Evolutionary conservation across 2,888 invertebrate genomes (phyloP).

Genomic region (Chydorus sphaericus): DNA sequence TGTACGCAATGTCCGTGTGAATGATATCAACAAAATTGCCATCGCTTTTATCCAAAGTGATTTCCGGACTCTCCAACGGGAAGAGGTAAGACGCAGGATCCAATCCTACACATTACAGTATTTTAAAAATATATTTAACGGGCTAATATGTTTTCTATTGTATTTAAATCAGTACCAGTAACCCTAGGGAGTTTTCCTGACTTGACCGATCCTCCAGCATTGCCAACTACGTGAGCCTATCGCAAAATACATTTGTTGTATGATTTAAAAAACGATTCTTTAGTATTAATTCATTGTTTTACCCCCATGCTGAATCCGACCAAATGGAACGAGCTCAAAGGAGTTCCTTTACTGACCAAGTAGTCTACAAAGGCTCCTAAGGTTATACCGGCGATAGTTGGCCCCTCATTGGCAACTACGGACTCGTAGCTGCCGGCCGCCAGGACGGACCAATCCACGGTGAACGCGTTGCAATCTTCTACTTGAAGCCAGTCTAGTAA

Average conservation of each 20-base stretch:
- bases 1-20: constrained; percentile 49
- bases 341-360: constrained; percentile 16
- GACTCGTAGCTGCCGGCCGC: constrained; percentile 49
- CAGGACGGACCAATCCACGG: constrained; percentile 40
- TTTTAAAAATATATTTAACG: background rate
- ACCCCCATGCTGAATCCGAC: constrained; percentile 46
- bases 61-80: too few species aligned
- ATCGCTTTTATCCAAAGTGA: constrained; percentile 46
- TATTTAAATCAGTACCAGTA: constrained; percentile 6
- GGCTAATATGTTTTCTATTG: background rate
- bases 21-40: constrained; percentile 53
- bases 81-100: too few species aligned
- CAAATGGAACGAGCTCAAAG: constrained; percentile 23
- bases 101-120: background rate
- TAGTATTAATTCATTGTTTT: background rate
- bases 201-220: constrained; percentile 33
- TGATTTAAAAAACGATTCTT: background rate
- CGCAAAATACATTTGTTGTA: too few species aligned
- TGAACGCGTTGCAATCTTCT: constrained; percentile 41
- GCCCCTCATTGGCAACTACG: constrained; percentile 40
- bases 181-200: constrained; percentile 8
- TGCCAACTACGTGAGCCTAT: constrained; percentile 44
- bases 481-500: constrained; percentile 38
- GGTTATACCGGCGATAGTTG: constrained; percentile 42
- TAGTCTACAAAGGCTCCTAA: constrained; percentile 26